phyloP scores from a whole-genome alignment of 2,113 vertebrate genomes.

The Sorex araneus region DNA sequence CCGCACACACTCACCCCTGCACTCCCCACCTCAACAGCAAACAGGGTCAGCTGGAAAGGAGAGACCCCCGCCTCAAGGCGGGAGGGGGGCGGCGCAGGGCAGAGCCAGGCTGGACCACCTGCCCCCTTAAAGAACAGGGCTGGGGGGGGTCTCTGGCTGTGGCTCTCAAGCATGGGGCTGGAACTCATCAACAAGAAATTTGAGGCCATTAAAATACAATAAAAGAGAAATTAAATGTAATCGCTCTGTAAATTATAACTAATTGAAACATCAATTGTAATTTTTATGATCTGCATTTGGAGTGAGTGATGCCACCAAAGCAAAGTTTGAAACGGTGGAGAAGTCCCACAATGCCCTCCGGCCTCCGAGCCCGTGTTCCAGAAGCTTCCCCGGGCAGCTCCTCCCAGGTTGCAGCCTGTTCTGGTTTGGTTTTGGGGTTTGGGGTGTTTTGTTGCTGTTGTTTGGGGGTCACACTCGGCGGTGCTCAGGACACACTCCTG shows the following conservation, averaged over 20 bases:
- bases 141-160: background rate
- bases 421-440: background rate
- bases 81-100: too few species aligned
- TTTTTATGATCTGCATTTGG: constrained; percentile 81
- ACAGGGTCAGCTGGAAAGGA: accelerated
- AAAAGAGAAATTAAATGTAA: constrained; percentile 87
- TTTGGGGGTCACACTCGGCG: too few species aligned
- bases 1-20: background rate
- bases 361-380: background rate
- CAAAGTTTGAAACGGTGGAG: background rate
- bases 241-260: constrained; percentile 87
- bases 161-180: constrained; percentile 63
- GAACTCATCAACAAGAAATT: constrained; percentile 86
- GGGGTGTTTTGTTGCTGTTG: too few species aligned
- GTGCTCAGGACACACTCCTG: too few species aligned
- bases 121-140: background rate
- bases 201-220: constrained; percentile 87
- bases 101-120: background rate
- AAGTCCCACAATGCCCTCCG: background rate
- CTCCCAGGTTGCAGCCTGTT: too few species aligned
- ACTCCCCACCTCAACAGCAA: background rate
- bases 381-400: background rate
- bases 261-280: constrained; percentile 87
- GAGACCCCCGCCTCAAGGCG: background rate
- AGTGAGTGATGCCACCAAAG: constrained; percentile 66